These are phyloP conservation scores for Drosophila sturtevanti DNA, from an alignment of 1,140 invertebrate species.

Conservation along the genomic window DNA sequence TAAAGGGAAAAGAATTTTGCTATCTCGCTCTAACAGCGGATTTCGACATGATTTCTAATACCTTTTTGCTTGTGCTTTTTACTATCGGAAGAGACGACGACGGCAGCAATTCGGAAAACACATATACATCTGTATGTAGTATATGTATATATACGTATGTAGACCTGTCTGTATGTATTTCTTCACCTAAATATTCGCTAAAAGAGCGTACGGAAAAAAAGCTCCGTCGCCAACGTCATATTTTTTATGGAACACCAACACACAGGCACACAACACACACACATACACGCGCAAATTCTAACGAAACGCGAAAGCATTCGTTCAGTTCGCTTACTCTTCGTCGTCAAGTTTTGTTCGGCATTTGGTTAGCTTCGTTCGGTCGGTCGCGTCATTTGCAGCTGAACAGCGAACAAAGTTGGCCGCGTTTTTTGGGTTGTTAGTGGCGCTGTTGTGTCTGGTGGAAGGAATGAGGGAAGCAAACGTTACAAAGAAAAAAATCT, in stretches of 20 bases:
- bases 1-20: slow-evolving; percentile 18
- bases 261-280: slow-evolving; percentile 12
- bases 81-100: slow-evolving; percentile 50
- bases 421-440: slow-evolving; percentile 56
- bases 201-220: slow-evolving; percentile 53
- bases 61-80: slow-evolving; percentile 64
- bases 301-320: slow-evolving; percentile 64
- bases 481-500: slow-evolving; percentile 61
- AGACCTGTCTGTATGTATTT: slow-evolving; percentile 28
- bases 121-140: background rate
- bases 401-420: slow-evolving; percentile 76
- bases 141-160: slow-evolving; percentile 21
- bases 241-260: slow-evolving; percentile 69
- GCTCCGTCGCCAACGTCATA: slow-evolving; percentile 68
- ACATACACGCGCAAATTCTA: slow-evolving; percentile 54
- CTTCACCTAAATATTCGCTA: slow-evolving; percentile 64
- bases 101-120: slow-evolving; percentile 58
- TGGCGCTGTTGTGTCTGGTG: background rate
- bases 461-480: background rate
- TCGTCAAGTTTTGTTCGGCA: slow-evolving; percentile 64
- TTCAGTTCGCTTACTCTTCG: slow-evolving; percentile 63
- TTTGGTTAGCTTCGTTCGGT: slow-evolving; percentile 24
- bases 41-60: slow-evolving; percentile 56
- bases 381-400: slow-evolving; percentile 75
- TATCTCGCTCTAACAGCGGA: slow-evolving; percentile 31